These are phyloP conservation scores for Hydrocynus forskahlii DNA, from an alignment of 2,797 vertebrate species.

Conservation along the genomic window DNA sequence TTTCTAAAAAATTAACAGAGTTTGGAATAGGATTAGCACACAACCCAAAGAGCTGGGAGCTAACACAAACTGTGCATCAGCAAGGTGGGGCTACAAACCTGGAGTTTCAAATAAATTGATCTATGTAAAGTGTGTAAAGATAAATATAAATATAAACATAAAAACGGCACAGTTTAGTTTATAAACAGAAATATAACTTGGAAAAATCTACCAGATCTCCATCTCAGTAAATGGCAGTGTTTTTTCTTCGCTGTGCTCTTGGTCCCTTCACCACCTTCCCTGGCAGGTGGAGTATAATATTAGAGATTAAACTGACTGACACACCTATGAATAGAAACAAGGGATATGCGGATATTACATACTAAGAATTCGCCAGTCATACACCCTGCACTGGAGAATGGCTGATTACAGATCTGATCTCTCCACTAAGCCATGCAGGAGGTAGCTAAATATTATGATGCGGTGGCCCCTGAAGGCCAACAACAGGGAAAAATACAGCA, in stretches of 20 bases:
- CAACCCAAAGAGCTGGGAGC: too few species aligned
- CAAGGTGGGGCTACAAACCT: too few species aligned
- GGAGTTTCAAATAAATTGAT: too few species aligned
- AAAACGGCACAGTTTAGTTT: too few species aligned
- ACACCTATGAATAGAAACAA: conserved; percentile 18
- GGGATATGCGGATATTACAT: conserved; percentile 38
- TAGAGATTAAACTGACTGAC: conserved; percentile 38
- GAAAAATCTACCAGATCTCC: not conserved
- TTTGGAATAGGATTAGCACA: too few species aligned
- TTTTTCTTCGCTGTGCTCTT: not conserved
- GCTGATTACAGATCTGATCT: conserved; percentile 34
- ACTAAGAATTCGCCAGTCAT: conserved; percentile 29
- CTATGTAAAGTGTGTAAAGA: too few species aligned
- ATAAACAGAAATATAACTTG: too few species aligned
- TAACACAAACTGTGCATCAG: too few species aligned
- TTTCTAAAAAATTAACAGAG: too few species aligned
- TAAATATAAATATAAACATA: too few species aligned
- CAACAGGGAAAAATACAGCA: not conserved
- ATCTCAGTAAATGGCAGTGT: conserved; percentile 3
- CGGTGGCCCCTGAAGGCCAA: conserved; percentile 12
- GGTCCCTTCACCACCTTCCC: conserved; percentile 20
- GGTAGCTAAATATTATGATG: conserved; percentile 7
- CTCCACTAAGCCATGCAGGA: conserved; percentile 5
- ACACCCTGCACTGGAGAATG: not conserved
- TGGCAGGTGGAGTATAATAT: conserved; percentile 38